phyloP scores from a whole-genome alignment of 2,888 invertebrate species.

The Venusia cambrica region DNA sequence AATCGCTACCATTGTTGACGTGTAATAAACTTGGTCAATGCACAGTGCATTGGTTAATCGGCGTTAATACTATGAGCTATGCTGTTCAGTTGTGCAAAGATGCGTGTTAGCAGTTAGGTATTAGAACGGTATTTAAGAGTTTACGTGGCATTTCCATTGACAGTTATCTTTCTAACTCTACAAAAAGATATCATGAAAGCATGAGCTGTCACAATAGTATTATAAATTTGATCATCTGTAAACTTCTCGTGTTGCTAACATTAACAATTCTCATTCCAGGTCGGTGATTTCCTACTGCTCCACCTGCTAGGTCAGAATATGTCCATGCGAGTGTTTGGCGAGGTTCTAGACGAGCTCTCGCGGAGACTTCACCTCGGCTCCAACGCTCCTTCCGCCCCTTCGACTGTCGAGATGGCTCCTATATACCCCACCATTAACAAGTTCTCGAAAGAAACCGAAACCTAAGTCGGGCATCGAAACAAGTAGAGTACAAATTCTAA shows the following conservation, averaged over 20 bases:
- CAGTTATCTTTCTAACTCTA: no score
- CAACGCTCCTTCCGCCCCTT: constrained; percentile 92
- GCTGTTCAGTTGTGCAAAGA: no score
- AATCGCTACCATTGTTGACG: no score
- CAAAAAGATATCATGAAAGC: no score
- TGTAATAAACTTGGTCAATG: no score
- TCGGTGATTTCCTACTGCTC: constrained; percentile 92
- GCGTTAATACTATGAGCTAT: no score
- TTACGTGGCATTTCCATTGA: no score
- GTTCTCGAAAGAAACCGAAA: constrained; percentile 91
- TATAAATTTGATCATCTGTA: no score
- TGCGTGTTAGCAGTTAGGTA: no score
- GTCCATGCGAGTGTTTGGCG: constrained; percentile 89
- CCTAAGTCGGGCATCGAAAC: constrained; percentile 74
- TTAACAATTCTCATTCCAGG: constrained; percentile 70
- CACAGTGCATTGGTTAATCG: no score
- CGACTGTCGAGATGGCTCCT: constrained; percentile 92
- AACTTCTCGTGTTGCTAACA: background rate
- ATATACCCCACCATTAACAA: constrained; percentile 91
- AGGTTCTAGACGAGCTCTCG: constrained; percentile 89
- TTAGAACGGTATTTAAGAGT: no score
- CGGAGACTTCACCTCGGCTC: constrained; percentile 85
- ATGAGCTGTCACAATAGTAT: no score
- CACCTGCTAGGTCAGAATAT: constrained; percentile 93
- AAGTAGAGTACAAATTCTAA: constrained; percentile 18